Conservation (phyloP, 1,140 invertebrate genomes). For the Bombus superbus region DNA sequence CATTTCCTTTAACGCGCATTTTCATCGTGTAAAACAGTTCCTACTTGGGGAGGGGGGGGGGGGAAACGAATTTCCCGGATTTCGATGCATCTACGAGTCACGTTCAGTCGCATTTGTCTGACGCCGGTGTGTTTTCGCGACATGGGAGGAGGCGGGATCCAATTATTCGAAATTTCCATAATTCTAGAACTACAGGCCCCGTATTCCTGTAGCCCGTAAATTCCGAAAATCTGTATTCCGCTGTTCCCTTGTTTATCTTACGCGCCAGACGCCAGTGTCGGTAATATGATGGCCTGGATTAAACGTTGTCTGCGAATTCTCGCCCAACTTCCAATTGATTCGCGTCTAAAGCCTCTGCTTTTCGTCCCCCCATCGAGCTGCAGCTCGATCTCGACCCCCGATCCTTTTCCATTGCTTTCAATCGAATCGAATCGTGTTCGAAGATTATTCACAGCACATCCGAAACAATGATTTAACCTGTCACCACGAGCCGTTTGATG, state of each 20-base stretch:
- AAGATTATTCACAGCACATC: background rate
- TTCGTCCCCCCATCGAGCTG: background rate
- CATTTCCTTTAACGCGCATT: background rate
- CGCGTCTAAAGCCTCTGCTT: background rate
- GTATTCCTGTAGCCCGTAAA: constrained; percentile 53
- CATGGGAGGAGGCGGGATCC: constrained; percentile 34
- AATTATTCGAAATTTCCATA: constrained; percentile 66
- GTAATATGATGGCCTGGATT: constrained; percentile 50
- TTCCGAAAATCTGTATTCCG: constrained; percentile 63
- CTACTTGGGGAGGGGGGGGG: no score
- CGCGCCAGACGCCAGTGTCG: constrained; percentile 33
- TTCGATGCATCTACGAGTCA: background rate
- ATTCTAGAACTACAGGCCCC: constrained; percentile 48
- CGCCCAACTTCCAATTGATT: constrained; percentile 31
- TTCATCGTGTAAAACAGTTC: background rate
- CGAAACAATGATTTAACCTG: background rate
- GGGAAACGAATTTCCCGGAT: background rate
- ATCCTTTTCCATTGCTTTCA: background rate
- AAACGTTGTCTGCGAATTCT: constrained; percentile 46
- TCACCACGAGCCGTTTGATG: background rate
- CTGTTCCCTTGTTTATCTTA: constrained; percentile 58
- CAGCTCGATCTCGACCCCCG: background rate
- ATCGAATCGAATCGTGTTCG: background rate
- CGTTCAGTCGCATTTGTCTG: background rate
- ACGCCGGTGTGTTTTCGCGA: background rate